Base-by-base conservation (phyloP, 1,140 invertebrate genomes). In the Ptiloglossa arizonensis region DNA sequence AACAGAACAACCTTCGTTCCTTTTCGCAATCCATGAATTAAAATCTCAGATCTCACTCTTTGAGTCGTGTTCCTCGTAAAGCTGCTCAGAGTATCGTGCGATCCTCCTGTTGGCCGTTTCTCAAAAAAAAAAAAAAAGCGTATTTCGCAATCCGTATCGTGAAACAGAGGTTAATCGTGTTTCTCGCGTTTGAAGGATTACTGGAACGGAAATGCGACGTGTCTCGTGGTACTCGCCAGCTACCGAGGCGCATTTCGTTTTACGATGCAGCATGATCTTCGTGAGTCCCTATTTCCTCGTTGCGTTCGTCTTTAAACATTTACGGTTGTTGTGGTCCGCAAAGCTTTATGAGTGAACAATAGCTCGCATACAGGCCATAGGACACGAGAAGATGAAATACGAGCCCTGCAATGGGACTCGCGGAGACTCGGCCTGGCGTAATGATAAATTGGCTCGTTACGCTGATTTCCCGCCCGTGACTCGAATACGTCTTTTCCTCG, bases 371-470 rank as follows among this genome's bases (percentile, higher is more conserved):
- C 24, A 24, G 54, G 24, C 24, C 5, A 5, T 17, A n/a, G n/a
- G 29, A 59, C 15, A 57, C 54, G 27, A 2, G 1, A n/a, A n/a
- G 15, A 35, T 35, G 56, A 59, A 35, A 59, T 59, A 59, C n/a
- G 56, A 1, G 29, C 5, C 5, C 24, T 27, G 15, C 27, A 32
- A 57, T 57, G 22, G 19, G 29, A 59, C 35, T 17, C 29, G 56
- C 17, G 15, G 56, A 15, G 29, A 35, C 29, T 5, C 17, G 29
- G n/a, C n/a, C n/a, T n/a, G n/a, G 29, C 17, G 29, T 59, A 59
- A 59, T 59, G 56, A 59, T 59, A 59, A 59, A 59, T 59, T 59
- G 29, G 17, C 29, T 59, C 56, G 56, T 59, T 59, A 59, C 56
- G 56, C 17, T 1, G 56, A 59, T 29, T 59, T 59, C n/a, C 35